Evolutionary conservation across 2,797 vertebrate species (phyloP).

Genomic region (Pachyuromys duprasi): DNA sequence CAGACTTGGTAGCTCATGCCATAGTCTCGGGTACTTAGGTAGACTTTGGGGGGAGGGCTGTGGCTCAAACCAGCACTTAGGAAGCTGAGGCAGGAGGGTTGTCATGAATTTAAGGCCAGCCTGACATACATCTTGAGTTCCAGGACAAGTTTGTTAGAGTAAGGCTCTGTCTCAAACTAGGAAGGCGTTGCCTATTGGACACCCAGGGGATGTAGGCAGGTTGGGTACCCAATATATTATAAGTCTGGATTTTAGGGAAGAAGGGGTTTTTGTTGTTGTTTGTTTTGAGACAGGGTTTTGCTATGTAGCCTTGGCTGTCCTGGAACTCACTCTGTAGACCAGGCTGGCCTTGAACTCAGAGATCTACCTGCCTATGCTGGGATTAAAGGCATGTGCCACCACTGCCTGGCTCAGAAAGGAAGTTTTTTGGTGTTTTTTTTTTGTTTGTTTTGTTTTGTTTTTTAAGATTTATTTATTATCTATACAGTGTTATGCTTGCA

Average conservation of each 20-base stretch:
- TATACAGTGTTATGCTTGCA: too few species aligned
- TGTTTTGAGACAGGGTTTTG: not conserved
- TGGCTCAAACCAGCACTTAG: not conserved
- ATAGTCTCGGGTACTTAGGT: not conserved
- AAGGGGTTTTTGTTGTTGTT: not conserved
- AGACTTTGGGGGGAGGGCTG: not conserved
- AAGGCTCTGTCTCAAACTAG: not conserved
- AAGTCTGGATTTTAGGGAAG: slow-evolving; percentile 22
- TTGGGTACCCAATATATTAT: not conserved
- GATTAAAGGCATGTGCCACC: too few species aligned
- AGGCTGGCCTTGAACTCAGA: too few species aligned
- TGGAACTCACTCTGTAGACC: too few species aligned
- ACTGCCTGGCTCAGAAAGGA: too few species aligned
- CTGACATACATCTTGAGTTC: not conserved
- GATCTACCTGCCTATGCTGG: too few species aligned
- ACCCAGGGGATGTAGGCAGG: not conserved
- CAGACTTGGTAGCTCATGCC: not conserved
- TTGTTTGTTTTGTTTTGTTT: too few species aligned
- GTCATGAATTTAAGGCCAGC: not conserved
- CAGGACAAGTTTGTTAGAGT: not conserved
- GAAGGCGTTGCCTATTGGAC: not conserved
- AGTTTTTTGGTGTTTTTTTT: too few species aligned
- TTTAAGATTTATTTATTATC: too few species aligned
- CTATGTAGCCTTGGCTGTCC: not conserved
- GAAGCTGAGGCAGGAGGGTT: not conserved